Conservation (phyloP, 2,797 vertebrate genomes). For the Sylvilagus floridanus region DNA sequence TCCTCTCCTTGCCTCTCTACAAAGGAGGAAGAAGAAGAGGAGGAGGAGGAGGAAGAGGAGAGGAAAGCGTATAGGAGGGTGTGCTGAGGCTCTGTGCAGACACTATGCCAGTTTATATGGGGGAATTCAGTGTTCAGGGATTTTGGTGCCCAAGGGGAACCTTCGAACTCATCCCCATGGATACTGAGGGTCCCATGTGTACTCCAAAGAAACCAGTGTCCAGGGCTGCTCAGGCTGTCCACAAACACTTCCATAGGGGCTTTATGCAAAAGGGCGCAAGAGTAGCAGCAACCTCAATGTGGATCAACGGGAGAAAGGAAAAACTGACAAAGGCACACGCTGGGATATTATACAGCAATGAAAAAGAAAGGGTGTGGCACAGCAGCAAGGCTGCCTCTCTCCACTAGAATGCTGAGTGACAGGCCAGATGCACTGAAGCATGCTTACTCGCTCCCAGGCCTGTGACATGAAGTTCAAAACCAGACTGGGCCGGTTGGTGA, state of each 20-base stretch:
- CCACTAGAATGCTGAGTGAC: accelerated
- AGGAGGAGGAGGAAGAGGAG: too few species aligned
- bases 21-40: too few species aligned
- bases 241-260: background rate
- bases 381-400: background rate
- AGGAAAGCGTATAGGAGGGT: too few species aligned
- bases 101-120: too few species aligned
- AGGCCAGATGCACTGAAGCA: background rate
- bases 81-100: too few species aligned
- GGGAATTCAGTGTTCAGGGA: too few species aligned
- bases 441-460: accelerated
- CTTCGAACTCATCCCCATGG: background rate
- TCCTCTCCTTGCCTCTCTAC: too few species aligned
- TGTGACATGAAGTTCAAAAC: background rate
- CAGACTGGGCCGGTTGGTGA: background rate
- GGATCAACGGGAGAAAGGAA: background rate
- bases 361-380: accelerated
- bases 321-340: accelerated
- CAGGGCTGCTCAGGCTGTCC: accelerated
- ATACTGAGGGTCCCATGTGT: background rate
- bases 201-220: background rate
- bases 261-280: background rate
- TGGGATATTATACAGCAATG: background rate
- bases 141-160: background rate
- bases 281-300: background rate